These are phyloP conservation scores for Subanguina moxae DNA, from an alignment of 1,140 invertebrate species.

Conservation along the genomic window DNA sequence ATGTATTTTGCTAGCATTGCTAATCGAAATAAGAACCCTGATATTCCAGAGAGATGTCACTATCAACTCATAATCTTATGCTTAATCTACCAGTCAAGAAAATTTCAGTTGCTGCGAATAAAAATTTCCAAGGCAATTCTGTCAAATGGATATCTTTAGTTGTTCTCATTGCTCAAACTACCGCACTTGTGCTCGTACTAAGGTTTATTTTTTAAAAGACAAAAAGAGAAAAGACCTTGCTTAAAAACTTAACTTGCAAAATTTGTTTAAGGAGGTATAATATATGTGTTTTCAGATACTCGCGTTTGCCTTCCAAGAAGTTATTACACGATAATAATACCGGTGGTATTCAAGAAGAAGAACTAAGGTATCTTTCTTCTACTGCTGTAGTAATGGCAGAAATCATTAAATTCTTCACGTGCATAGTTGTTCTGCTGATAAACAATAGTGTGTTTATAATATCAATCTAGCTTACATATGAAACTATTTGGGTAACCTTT, in stretches of 20 bases:
- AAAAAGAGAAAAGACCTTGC: too few species aligned
- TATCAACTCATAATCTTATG: too few species aligned
- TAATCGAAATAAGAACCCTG: too few species aligned
- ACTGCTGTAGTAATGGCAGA: conserved; percentile 63
- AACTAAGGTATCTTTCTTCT: conserved; percentile 62
- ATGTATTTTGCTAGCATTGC: too few species aligned
- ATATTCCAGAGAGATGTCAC: too few species aligned
- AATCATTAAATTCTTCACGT: conserved; percentile 62
- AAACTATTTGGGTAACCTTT: conserved; percentile 16
- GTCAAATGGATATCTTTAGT: conserved; percentile 58
- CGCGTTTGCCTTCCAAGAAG: neutral
- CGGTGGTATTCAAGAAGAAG: conserved; percentile 28
- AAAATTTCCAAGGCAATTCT: neutral
- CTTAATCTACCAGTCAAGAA: too few species aligned
- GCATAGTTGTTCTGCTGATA: conserved; percentile 59
- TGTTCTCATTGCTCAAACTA: conserved; percentile 63
- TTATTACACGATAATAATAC: conserved; percentile 56
- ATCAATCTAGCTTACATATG: neutral
- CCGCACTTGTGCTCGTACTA: conserved; percentile 62
- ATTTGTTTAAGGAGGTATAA: neutral
- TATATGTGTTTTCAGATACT: neutral
- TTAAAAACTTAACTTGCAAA: too few species aligned
- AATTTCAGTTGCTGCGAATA: neutral
- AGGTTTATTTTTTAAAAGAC: conserved; percentile 57
- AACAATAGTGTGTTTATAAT: conserved; percentile 41